Evolutionary conservation across 2,113 vertebrate genomes (phyloP).

Genomic region (Helogale parvula): DNA sequence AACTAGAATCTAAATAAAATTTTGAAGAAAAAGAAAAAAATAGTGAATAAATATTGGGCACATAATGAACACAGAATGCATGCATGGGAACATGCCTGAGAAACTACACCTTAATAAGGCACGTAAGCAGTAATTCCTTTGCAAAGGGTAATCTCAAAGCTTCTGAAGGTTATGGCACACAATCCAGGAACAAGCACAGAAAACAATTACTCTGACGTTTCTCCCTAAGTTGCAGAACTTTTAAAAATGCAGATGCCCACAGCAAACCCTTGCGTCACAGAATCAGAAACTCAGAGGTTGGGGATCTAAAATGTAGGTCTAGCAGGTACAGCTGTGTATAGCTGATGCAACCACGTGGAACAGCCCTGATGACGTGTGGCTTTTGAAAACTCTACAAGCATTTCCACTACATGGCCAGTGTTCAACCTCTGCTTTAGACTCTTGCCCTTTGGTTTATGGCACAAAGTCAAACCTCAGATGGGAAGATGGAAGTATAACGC

Average conservation of each 20-base stretch:
- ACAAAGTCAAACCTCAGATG: background rate
- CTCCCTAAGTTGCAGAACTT: background rate
- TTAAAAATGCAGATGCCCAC: background rate
- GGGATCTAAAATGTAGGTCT: background rate
- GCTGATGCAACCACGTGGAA: rapidly evolving
- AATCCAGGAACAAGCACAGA: background rate
- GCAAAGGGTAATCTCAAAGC: background rate
- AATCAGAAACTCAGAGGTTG: background rate
- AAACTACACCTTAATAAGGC: background rate
- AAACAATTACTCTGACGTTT: background rate
- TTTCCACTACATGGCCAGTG: background rate
- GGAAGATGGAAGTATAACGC: background rate
- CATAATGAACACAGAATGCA: background rate
- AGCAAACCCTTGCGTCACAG: background rate
- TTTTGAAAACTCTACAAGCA: background rate
- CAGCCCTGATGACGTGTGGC: background rate
- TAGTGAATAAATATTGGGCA: background rate
- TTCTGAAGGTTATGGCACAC: background rate
- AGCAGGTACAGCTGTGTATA: background rate
- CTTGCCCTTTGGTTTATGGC: background rate
- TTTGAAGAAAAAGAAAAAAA: background rate
- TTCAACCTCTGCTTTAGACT: background rate
- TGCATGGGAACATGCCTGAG: background rate
- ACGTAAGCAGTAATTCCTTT: background rate
- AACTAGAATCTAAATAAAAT: too few species aligned